Evolutionary conservation across 2,113 vertebrate genomes (phyloP), one percentile per base, ranked within the genome.

Genomic region (Penelope pileata): DNA sequence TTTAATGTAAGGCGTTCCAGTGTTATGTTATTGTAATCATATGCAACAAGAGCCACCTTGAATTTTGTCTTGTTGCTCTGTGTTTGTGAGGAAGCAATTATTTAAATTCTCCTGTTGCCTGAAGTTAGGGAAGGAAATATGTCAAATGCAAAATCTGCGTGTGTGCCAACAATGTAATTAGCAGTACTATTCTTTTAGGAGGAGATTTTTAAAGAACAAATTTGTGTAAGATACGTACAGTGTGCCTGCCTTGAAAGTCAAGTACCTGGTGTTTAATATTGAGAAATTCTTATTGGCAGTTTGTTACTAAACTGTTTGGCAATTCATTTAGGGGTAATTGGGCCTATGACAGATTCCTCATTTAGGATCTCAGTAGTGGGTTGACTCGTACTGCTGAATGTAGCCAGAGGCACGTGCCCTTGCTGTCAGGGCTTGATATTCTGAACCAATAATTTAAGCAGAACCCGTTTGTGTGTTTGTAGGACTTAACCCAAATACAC

Each of bases 401-500:
- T 19, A 47, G 63, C 50, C 83, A 51, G n/a, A 67, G 54, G 17
- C 78, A 9, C 40, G 54, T 47, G 26, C 48, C 27, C 32, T 62
- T 81, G 3, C 64, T 78, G 11, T 68, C 10, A 22, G 40, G 29
- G 30, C 47, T 23, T 86, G n/a, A 9, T 24, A n/a, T 45, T 76
- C 2, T 7, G 76, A 83, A 13, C 53, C 76, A 63, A 81, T 74
- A 30, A 77, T 88, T 77, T 48, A 74, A 77, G 50, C 43, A 58
- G 88, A 86, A 83, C 88, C n/a, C 75, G 58, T 59, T 58, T 86
- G n/a, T 83, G 77, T 82, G 72, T 83, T 88, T 80, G 58, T 77
- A 86, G 93, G 89, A 77, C 30, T 96, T 95, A 93, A 92, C 83
- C 86, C 88, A 92, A 83, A 93, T 94, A 93, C 68, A 58, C 34